phyloP scores from a whole-genome alignment of 2,113 vertebrate species.

The Callopanchax toddi region DNA sequence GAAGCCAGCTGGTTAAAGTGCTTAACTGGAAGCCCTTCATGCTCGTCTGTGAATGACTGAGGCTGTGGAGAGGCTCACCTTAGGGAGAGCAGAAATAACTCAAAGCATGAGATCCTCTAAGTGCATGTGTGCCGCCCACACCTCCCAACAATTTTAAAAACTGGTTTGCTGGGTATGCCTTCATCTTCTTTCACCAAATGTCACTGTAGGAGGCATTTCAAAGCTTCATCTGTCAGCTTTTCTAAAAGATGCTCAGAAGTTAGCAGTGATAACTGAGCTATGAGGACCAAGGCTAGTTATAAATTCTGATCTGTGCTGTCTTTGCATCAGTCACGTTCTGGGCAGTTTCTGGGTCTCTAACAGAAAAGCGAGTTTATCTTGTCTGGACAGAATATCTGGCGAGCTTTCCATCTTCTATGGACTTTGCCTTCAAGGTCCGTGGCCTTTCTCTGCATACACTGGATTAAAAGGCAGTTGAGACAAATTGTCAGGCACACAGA shows the following conservation, averaged over 20 bases:
- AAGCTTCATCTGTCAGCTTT: neutral
- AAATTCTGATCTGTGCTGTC: neutral
- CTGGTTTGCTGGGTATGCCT: constrained; percentile 22
- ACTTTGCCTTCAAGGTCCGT: constrained; percentile 30
- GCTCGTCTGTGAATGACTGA: constrained; percentile 30
- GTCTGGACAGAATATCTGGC: constrained; percentile 22
- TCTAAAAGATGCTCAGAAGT: neutral
- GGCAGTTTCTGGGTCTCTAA: constrained; percentile 23
- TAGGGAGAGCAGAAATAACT: constrained; percentile 55
- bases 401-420: constrained; percentile 19
- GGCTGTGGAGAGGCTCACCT: constrained; percentile 46
- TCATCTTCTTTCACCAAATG: constrained; percentile 37
- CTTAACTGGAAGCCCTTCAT: constrained; percentile 47
- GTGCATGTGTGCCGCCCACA: constrained; percentile 30
- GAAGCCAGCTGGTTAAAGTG: constrained; percentile 39
- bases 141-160: constrained; percentile 33
- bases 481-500: constrained; percentile 13
- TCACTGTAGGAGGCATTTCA: constrained; percentile 31
- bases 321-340: constrained; percentile 16
- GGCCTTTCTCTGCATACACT: neutral
- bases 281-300: neutral
- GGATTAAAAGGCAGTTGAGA: constrained; percentile 21
- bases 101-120: constrained; percentile 3
- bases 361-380: constrained; percentile 8
- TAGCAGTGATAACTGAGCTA: neutral